Evolutionary conservation across 2,888 invertebrate genomes (phyloP).

Genomic region (Lapara coniferarum): DNA sequence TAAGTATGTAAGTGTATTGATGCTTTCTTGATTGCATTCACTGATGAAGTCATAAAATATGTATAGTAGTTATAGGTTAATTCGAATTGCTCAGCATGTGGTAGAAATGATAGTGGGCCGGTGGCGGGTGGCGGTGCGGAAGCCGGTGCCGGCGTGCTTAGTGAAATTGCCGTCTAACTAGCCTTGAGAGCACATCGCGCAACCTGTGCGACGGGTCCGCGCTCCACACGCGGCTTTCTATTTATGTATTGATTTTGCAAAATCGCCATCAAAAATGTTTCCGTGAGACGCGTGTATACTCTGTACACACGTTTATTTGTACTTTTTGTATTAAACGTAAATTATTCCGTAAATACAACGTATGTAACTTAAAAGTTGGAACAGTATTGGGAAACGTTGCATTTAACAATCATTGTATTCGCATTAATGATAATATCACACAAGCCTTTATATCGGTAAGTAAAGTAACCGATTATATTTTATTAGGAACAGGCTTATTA

Average conservation of each 20-base stretch:
- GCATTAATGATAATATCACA: too few species aligned
- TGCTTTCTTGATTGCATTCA: background rate
- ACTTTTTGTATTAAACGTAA: too few species aligned
- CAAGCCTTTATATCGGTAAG: too few species aligned
- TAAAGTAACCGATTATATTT: too few species aligned
- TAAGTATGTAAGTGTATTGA: background rate
- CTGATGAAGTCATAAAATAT: conserved; percentile 20
- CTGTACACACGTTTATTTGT: background rate
- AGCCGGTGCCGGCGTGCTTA: conserved; percentile 25
- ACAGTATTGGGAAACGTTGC: background rate
- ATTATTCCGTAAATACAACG: background rate
- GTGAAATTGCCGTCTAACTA: conserved; percentile 42
- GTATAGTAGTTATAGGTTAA: conserved; percentile 29
- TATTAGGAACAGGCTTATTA: too few species aligned
- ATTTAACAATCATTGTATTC: too few species aligned
- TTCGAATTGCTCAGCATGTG: conserved; percentile 25
- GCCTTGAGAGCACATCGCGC: conserved; percentile 36
- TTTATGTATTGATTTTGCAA: conserved; percentile 46
- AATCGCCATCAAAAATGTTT: conserved; percentile 32
- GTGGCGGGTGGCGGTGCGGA: background rate
- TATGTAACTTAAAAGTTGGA: background rate
- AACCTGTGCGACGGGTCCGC: conserved; percentile 48
- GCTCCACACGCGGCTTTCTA: conserved; percentile 48
- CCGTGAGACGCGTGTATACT: background rate
- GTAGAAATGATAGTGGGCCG: conserved; percentile 26